Conservation (phyloP, 2,888 invertebrate genomes). For the Cremastinae sp. region DNA sequence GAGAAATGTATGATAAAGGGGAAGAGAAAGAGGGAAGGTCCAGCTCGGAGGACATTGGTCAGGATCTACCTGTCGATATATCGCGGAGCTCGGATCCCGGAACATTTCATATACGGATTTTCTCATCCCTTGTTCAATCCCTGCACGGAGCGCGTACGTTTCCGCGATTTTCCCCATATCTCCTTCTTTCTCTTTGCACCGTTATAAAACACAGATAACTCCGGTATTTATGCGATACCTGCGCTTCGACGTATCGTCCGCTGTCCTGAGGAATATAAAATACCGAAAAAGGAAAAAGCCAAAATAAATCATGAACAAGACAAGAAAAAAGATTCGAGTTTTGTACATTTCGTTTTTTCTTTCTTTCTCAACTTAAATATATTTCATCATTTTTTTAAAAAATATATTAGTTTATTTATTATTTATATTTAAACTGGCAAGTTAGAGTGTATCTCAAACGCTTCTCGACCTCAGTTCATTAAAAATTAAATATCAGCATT, state of each 20-base stretch:
- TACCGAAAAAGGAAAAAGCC: background rate
- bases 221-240: constrained; percentile 78
- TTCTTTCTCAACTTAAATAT: too few species aligned
- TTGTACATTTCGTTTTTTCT: too few species aligned
- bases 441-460: too few species aligned
- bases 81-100: constrained; percentile 59
- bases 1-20: constrained; percentile 35
- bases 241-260: constrained; percentile 58
- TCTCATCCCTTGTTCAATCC: constrained; percentile 62
- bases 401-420: too few species aligned
- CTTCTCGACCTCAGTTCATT: too few species aligned
- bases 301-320: constrained; percentile 31
- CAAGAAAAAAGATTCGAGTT: too few species aligned
- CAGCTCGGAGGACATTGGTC: constrained; percentile 74
- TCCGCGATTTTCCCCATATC: constrained; percentile 55
- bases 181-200: constrained; percentile 58
- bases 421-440: too few species aligned
- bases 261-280: constrained; percentile 14
- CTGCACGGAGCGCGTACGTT: constrained; percentile 35
- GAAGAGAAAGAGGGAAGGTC: too few species aligned
- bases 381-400: too few species aligned
- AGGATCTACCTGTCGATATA: constrained; percentile 79
- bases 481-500: too few species aligned
- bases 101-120: constrained; percentile 68
- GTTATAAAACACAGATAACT: constrained; percentile 80